Evolutionary conservation across 2,888 invertebrate genomes (phyloP).

Genomic region (Dinocampus coccinellae): DNA sequence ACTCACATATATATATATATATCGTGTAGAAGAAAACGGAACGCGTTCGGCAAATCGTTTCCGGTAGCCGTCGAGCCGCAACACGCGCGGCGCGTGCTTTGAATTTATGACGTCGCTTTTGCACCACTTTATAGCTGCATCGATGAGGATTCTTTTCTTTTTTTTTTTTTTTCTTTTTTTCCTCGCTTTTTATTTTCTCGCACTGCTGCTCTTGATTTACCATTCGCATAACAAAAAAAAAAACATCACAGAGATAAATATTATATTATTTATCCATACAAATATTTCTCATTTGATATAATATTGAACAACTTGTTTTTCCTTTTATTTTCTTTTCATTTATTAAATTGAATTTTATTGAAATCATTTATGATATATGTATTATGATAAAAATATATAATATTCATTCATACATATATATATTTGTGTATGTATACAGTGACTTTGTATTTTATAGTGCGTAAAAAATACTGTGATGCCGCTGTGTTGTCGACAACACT

Average conservation of each 20-base stretch:
- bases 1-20: not conserved
- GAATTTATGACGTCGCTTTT: conserved; percentile 54
- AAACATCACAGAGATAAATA: not conserved
- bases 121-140: conserved; percentile 13
- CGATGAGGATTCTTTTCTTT: conserved; percentile 22
- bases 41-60: conserved; percentile 58
- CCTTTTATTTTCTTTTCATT: too few species aligned
- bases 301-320: too few species aligned
- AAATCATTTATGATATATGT: too few species aligned
- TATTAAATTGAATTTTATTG: too few species aligned
- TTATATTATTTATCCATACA: not conserved
- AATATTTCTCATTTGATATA: too few species aligned
- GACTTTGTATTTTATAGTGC: conserved; percentile 5
- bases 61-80: conserved; percentile 53
- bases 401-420: not conserved
- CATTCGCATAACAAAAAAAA: not conserved
- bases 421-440: not conserved
- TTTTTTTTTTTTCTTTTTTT: conserved; percentile 27
- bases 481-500: conserved; percentile 58
- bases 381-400: not conserved
- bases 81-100: conserved; percentile 50
- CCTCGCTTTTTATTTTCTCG: too few species aligned
- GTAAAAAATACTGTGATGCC: conserved; percentile 42
- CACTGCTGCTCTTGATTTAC: conserved; percentile 19
- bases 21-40: conserved; percentile 33